Conservation (phyloP, 2,888 invertebrate species). For the Brassicogethes aeneus region DNA sequence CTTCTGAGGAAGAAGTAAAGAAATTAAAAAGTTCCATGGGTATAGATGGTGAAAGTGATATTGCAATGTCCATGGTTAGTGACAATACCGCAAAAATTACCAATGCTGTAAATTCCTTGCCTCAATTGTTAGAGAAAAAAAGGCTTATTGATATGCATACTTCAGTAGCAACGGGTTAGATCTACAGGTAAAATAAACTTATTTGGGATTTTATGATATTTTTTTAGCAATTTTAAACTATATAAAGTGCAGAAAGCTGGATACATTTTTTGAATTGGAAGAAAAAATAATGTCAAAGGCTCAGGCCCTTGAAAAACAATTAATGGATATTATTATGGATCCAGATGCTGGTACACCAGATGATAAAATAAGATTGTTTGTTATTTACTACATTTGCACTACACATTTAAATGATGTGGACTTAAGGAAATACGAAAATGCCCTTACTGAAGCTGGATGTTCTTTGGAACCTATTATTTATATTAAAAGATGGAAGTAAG, state of each 20-base stretch:
- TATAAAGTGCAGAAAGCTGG: slow-evolving; percentile 83
- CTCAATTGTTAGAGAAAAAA: slow-evolving; percentile 95
- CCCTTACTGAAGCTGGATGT: slow-evolving; percentile 71
- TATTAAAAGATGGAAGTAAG: slow-evolving; percentile 86
- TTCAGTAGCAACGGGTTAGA: slow-evolving; percentile 82
- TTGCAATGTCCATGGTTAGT: slow-evolving; percentile 77
- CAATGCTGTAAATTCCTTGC: slow-evolving; percentile 90
- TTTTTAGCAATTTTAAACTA: slow-evolving; percentile 62
- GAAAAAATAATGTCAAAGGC: slow-evolving; percentile 94
- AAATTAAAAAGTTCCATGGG: slow-evolving; percentile 92
- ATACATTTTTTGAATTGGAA: slow-evolving; percentile 95
- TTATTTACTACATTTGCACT: slow-evolving; percentile 86
- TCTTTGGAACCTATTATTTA: slow-evolving; percentile 80
- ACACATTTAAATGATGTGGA: slow-evolving; percentile 73
- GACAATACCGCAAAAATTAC: slow-evolving; percentile 91
- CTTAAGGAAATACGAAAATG: slow-evolving; percentile 73
- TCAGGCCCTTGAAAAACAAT: slow-evolving; percentile 63
- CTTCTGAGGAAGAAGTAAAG: slow-evolving; percentile 95
- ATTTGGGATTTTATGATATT: too few species aligned
- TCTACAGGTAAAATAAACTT: slow-evolving; percentile 1
- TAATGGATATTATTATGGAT: slow-evolving; percentile 83
- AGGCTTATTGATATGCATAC: slow-evolving; percentile 98
- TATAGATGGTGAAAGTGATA: slow-evolving; percentile 79
- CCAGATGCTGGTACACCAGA: slow-evolving; percentile 79
- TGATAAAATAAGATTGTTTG: slow-evolving; percentile 87